Evolutionary conservation across 1,140 invertebrate species (phyloP), one percentile per base, ranked within the genome.

Genomic region (Anastrepha obliqua): DNA sequence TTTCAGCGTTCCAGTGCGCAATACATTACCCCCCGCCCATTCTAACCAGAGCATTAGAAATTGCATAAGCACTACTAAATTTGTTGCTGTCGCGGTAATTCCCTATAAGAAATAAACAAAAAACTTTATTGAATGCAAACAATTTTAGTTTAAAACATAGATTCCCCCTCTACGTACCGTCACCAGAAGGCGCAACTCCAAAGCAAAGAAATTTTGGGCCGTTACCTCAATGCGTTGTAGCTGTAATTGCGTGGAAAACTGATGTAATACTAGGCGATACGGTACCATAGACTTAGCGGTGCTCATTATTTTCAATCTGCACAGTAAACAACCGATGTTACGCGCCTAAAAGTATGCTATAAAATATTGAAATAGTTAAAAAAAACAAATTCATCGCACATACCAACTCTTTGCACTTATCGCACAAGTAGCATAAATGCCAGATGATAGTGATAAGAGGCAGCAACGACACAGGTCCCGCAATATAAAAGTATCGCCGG

Each of bases 361-460:
- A 59, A 29, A 29, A 17, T 59, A 20, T 62, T 20, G 64, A 29
- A 74, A 74, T 13, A 17, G 4, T 17, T 39, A 0, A 29, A 29
- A 29, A 29, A 29, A 29, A 29, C 29, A 29, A 29, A 29, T n/a
- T 0, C 2, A 17, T 0, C 55, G 0, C 3, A 5, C 29, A 58
- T 59, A 86, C 85, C 42, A 42, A 17, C 1, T 42, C 29, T 13
- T 62, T 44, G 59, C 85, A 86, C 39, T 60, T 62, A 7, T 20
- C 59, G 17, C 85, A 86, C 29, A 62, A 8, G 15, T 15, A 44
- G 13, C 85, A 86, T 29, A 86, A 86, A 62, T 86, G 42, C 3
- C 85, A 87, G 44, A 70, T 59, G 62, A 88, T 42, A n/a, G 13
- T 42, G 0, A 51, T 6, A 13, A 86, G n/a, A n/a, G 85, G 59